These are phyloP conservation scores for Amia ocellicauda DNA, from an alignment of 2,113 vertebrate genomes.

Conservation along the genomic window DNA sequence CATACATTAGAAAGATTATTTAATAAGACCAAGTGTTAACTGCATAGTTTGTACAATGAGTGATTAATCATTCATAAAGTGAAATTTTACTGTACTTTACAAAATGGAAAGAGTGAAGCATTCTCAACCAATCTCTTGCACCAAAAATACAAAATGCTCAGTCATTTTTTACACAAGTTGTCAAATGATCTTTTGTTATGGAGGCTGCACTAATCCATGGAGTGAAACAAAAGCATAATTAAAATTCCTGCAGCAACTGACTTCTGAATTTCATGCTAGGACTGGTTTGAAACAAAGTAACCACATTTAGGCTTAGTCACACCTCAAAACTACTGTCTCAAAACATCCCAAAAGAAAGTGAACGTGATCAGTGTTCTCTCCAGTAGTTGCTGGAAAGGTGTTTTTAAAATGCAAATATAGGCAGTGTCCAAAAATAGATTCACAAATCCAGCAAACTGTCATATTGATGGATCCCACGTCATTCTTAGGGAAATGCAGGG, in stretches of 20 bases:
- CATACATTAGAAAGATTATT: no score
- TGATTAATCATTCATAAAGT: no score
- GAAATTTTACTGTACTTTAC: constrained; percentile 18
- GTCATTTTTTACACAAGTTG: no score
- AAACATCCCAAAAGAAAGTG: constrained; percentile 16
- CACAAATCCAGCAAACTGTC: neutral
- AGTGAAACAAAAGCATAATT: constrained; percentile 1
- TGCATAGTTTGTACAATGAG: no score
- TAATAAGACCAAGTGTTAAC: no score
- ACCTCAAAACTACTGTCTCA: constrained; percentile 14
- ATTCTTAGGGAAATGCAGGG: no score
- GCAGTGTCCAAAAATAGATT: neutral
- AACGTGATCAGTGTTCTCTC: constrained; percentile 22
- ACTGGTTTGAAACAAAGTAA: constrained; percentile 16
- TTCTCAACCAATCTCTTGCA: no score
- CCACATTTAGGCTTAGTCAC: constrained; percentile 12
- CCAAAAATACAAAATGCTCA: no score
- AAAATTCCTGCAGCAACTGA: neutral
- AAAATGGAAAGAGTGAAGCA: no score
- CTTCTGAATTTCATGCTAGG: constrained; percentile 22
- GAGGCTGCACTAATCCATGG: neutral
- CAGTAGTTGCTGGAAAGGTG: constrained; percentile 11
- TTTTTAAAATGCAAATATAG: constrained; percentile 8
- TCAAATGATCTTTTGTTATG: neutral
- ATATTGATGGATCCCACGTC: neutral